Evolutionary conservation across 2,888 invertebrate species (phyloP).

Genomic region (Synergus gifuensis): DNA sequence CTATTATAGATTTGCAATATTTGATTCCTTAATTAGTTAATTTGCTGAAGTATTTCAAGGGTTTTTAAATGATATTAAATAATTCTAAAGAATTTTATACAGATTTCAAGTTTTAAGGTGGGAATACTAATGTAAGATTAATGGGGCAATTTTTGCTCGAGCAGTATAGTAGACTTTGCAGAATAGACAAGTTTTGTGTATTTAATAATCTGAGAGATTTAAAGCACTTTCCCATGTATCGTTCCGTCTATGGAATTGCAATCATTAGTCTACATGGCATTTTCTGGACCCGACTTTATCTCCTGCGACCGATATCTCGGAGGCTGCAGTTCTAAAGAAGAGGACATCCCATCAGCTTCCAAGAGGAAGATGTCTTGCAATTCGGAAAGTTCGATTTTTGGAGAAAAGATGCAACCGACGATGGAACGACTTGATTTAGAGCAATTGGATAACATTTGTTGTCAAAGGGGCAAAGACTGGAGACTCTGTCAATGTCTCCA

Average conservation of each 20-base stretch:
- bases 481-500: constrained; percentile 74
- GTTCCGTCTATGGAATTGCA: constrained; percentile 19
- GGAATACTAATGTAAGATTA: no score
- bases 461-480: constrained; percentile 65
- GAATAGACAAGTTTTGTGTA: neutral
- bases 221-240: constrained; percentile 27
- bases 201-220: constrained; percentile 8
- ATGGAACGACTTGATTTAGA: constrained; percentile 50
- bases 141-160: no score
- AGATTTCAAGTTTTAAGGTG: no score
- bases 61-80: no score
- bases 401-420: constrained; percentile 44
- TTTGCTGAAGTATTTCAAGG: no score
- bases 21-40: no score
- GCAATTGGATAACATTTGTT: constrained; percentile 72
- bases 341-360: constrained; percentile 7
- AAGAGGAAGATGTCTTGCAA: constrained; percentile 41
- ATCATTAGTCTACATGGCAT: constrained; percentile 12
- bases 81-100: no score
- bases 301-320: neutral
- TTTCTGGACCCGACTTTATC: constrained; percentile 20
- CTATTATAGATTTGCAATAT: no score
- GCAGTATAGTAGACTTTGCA: neutral
- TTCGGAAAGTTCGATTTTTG: constrained; percentile 42
- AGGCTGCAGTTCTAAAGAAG: neutral